Evolutionary conservation across 1,140 invertebrate genomes (phyloP).

Genomic region (Philotrypesis tridentata): DNA sequence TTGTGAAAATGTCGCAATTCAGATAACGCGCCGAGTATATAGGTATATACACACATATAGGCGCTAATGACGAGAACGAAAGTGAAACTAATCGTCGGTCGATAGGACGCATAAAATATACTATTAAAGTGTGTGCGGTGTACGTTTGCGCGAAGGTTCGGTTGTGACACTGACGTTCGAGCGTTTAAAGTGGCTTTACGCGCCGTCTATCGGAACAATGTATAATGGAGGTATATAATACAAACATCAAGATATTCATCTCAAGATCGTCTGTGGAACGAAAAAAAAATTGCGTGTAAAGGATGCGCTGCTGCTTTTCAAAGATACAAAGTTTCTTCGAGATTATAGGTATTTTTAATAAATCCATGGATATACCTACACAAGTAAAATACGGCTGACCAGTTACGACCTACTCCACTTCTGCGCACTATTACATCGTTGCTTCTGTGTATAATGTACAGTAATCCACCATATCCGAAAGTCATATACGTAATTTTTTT

Average conservation of each 20-base stretch:
- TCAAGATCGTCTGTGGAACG: too few relatives aligned
- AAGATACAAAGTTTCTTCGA: too few relatives aligned
- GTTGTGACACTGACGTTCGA: not conserved
- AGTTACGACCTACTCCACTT: not conserved
- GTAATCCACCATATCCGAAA: too few relatives aligned
- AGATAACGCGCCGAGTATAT: too few relatives aligned
- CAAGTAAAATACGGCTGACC: not conserved
- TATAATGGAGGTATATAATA: not conserved
- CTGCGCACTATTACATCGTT: not conserved
- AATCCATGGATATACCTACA: not conserved
- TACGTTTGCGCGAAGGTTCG: not conserved
- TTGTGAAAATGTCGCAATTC: not conserved
- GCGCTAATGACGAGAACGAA: not conserved
- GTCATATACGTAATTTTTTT: not conserved
- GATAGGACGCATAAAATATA: too few relatives aligned
- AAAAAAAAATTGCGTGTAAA: too few relatives aligned
- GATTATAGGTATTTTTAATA: not conserved
- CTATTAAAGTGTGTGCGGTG: too few relatives aligned
- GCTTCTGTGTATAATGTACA: not conserved
- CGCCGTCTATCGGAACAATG: not conserved
- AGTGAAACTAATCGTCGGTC: not conserved
- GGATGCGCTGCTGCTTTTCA: too few relatives aligned
- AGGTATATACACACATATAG: not conserved
- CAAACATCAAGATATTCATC: too few relatives aligned
- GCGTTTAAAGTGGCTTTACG: not conserved